phyloP scores from a whole-genome alignment of 2,888 invertebrate genomes.

The Microctonus brassicae region DNA sequence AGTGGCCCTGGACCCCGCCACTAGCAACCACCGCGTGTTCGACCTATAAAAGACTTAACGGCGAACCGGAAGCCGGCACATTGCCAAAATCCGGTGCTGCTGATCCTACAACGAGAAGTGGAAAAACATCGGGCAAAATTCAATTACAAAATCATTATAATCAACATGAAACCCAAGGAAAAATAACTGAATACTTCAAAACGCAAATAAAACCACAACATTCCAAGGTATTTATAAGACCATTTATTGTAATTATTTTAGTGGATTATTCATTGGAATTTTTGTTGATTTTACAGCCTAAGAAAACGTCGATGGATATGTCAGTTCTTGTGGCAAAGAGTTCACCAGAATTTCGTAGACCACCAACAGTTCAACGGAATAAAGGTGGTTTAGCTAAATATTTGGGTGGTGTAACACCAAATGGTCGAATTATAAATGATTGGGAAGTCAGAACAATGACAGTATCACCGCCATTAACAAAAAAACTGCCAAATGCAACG shows the following conservation, averaged over 20 bases:
- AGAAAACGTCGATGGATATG: constrained; percentile 57
- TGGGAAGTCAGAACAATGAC: constrained; percentile 60
- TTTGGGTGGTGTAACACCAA: constrained; percentile 53
- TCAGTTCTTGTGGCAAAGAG: constrained; percentile 63
- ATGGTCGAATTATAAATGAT: constrained; percentile 52
- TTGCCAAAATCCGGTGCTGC: constrained; percentile 61
- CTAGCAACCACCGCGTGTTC: constrained; percentile 65
- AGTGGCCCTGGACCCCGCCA: constrained; percentile 68
- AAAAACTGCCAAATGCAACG: constrained; percentile 69
- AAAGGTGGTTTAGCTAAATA: constrained; percentile 65
- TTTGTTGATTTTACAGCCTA: constrained; percentile 41
- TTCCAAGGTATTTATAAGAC: constrained; percentile 50
- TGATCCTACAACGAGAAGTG: constrained; percentile 58
- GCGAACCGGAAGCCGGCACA: constrained; percentile 65
- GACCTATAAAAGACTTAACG: constrained; percentile 64
- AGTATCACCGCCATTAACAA: constrained; percentile 66
- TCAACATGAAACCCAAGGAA: constrained; percentile 74
- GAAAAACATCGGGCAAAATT: constrained; percentile 48
- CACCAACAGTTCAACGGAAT: constrained; percentile 64
- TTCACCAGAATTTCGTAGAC: constrained; percentile 64
- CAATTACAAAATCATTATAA: constrained; percentile 53
- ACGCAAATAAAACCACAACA: constrained; percentile 82
- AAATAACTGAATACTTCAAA: constrained; percentile 88
- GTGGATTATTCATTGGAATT: neutral
- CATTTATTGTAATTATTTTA: neutral